Evolutionary conservation across 2,888 invertebrate species (phyloP).

Genomic region (Nasonia oneida): DNA sequence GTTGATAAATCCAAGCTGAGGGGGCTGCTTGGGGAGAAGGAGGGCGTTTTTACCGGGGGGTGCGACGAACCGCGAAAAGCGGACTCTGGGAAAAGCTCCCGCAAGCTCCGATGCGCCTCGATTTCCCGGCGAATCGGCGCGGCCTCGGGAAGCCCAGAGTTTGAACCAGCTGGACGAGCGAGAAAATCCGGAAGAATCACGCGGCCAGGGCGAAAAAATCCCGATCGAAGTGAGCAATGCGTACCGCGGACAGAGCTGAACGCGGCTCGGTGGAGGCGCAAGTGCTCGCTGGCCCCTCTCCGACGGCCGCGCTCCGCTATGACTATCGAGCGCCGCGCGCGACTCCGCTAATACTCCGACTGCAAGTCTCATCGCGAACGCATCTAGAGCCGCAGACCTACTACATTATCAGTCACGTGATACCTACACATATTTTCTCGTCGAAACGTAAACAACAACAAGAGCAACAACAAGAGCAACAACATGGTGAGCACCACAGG

Average conservation of each 20-base stretch:
- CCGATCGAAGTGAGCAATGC: conserved; percentile 35
- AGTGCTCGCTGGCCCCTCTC: conserved; percentile 66
- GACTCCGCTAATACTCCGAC: conserved; percentile 14
- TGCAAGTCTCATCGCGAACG: not conserved
- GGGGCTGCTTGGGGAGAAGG: too few relatives aligned
- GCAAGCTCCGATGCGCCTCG: not conserved
- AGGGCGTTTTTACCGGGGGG: conserved; percentile 26
- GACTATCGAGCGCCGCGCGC: conserved; percentile 17
- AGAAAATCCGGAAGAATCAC: fast-evolving
- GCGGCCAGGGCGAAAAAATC: not conserved
- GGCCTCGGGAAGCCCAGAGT: not conserved
- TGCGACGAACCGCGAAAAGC: conserved; percentile 54
- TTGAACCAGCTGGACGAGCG: not conserved
- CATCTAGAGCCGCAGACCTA: not conserved
- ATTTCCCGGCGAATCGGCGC: not conserved
- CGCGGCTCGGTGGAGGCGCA: conserved; percentile 44
- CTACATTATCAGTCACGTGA: not conserved
- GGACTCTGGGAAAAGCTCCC: conserved; percentile 29
- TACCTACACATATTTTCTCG: too few relatives aligned
- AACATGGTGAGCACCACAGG: conserved; percentile 21
- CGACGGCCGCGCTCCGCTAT: conserved; percentile 70
- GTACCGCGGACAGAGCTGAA: conserved; percentile 58
- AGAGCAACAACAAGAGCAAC: not conserved
- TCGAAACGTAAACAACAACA: conserved; percentile 22
- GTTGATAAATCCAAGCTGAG: too few relatives aligned